Base-by-base conservation (phyloP, 2,797 vertebrate genomes). In the Moxostoma hubbsi region DNA sequence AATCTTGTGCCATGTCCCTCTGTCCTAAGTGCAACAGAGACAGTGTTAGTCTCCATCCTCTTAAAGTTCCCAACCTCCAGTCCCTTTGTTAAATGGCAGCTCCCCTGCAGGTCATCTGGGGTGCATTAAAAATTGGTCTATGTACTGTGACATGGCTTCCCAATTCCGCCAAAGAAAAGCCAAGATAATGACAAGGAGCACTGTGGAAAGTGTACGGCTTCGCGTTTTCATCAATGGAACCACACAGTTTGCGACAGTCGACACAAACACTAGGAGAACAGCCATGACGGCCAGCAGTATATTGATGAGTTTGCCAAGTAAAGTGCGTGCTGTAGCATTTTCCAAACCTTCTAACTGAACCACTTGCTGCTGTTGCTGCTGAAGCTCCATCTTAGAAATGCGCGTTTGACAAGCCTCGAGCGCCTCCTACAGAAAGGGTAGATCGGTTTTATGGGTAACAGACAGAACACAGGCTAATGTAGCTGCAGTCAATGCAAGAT, bases 351-450 rank as follows among this genome's bases (percentile, higher is more conserved):
- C 97, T 71, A 98, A 91, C 89, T 99, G 97, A 61, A 97, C 97
- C 85, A 96, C 96, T 86, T 99, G 98, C 90, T 99, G 98, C 76
- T 99, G 98, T 87, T 99, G 98, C 90, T 99, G 98, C 89, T 99
- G 98, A 73, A 99, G 93, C 88, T 99, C 98, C 97, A 99, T 99
- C 94, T 99, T 99, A 72, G 96, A 99, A 88, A 99, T 98, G 7
- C 97, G 96, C 0, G 97, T 99, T 92, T 99, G 98, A 89, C 97
- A 99, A 0, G 97, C 96, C 86, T 99, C 97, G 87, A 99, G 93
- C 0, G 97, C 96, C 88, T 99, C 98, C 98, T 99, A 87, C 5
- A 45, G 80, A 77, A n/a, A 89, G 70, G 88, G 73, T 66, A 85
- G 16, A 80, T 57, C 43, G 0, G 36, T 36, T 18, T 63, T 47